A percentile compares a stretch with the other conserved stretches of the same genome.
These are phyloP conservation scores for Leptinotarsa tumamoca DNA, from an alignment of 2,888 invertebrate species.

Conservation along the genomic window DNA sequence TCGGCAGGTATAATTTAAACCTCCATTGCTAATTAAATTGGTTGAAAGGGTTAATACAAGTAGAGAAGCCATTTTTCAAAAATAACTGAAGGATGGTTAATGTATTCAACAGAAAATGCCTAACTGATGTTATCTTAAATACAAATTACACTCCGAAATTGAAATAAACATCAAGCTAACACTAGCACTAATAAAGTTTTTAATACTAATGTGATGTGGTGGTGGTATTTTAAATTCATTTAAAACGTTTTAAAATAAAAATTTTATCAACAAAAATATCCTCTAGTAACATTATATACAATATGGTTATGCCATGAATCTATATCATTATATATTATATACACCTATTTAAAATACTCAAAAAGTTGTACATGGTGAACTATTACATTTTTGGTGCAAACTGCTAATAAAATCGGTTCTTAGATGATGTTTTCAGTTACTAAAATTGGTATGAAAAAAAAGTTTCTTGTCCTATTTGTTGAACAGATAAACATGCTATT, in stretches of 20 bases:
- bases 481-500: too few relatives aligned
- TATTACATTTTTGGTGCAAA: background rate
- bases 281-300: background rate
- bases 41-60: too few relatives aligned
- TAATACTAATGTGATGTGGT: background rate
- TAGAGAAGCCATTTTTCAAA: too few relatives aligned
- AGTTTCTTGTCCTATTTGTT: too few relatives aligned
- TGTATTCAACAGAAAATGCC: background rate
- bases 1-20: too few relatives aligned
- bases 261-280: background rate
- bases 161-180: background rate
- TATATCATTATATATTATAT: constrained; percentile 1
- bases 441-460: background rate
- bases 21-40: too few relatives aligned
- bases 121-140: background rate
- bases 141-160: background rate
- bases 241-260: background rate
- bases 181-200: background rate
- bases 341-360: background rate
- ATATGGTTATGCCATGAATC: background rate
- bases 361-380: background rate
- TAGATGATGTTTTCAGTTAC: background rate
- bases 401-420: background rate
- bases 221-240: background rate
- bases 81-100: background rate